Evolutionary conservation across 2,113 vertebrate species (phyloP), one percentile per base, ranked within the genome.

Genomic region (Halichoerus grypus): DNA sequence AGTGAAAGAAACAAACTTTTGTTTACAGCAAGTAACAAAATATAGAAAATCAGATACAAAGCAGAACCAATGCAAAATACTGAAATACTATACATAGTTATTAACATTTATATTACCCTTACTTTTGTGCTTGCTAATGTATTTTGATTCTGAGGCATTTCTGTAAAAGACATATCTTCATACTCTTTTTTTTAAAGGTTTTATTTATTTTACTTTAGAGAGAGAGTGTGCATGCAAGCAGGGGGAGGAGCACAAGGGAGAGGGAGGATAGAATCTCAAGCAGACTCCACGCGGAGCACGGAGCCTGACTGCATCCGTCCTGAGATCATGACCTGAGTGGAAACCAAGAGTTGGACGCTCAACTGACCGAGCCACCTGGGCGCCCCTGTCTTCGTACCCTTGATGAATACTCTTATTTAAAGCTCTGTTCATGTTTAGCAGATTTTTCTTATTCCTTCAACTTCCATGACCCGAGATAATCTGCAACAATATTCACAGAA

Each of bases 141-240:
- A 9, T 84, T 90, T 86, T 46, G 14, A 72, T 1, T 28, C 31
- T 69, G 51, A 74, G 1, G 0, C 65, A 10, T 94, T 82, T 96
- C 92, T 81, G 89, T 51, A 63, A 95, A 3, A 67, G 97, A 89
- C 87, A 72, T 94, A 74, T 95, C 96, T 97, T 90, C 86, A 8
- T 97, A 93, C 88, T 92, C 94, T 69, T 69, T 69, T 57, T 57
- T 51, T 51, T 14, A 15, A 69, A 69, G 67, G 36, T 36, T 36
- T 69, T 69, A 36, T 69, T 36, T 69, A 69, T 69, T 69, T 69
- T 69, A 69, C 33, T 69, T 36, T 31, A 33, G 67, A 69, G 33
- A 69, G 67, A 36, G 67, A 19, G 8, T 1, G 13, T 10, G 4
- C 16, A n/a, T 28, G 59, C 33, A 69, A 36, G 33, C 8, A 69